Percentiles rank a stretch among this genome's conserved stretches.
These are phyloP conservation scores for Psophia crepitans DNA, from an alignment of 2,113 vertebrate species.

Conservation along the genomic window DNA sequence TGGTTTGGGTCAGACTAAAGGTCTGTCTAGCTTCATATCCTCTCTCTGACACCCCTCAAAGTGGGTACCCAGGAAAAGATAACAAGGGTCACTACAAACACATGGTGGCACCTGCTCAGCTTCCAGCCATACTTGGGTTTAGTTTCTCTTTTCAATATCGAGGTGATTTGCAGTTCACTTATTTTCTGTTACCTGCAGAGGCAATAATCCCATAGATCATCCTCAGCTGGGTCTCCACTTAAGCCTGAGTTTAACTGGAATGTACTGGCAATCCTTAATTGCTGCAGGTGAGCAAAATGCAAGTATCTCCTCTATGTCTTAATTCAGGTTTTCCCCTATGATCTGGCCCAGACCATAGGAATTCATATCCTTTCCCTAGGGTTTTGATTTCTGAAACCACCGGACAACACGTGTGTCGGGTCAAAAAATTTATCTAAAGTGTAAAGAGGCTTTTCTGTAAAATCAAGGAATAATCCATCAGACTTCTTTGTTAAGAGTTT, in stretches of 20 bases:
- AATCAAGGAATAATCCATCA: background rate
- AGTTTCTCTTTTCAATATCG: background rate
- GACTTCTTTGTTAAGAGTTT: background rate
- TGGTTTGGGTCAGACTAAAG: background rate
- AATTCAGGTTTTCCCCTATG: background rate
- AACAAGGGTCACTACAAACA: background rate
- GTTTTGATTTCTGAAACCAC: background rate
- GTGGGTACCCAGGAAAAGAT: background rate
- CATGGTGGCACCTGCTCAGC: background rate
- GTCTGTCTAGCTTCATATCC: background rate
- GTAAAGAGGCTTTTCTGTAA: background rate
- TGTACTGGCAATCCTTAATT: background rate
- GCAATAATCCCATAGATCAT: background rate
- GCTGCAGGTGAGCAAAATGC: background rate
- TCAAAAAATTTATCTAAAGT: background rate
- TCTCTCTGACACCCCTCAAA: background rate
- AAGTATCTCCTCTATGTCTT: background rate
- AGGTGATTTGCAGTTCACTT: background rate
- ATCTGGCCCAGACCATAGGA: background rate
- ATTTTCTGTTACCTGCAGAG: background rate
- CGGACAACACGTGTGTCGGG: fast-evolving
- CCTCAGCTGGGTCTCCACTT: background rate
- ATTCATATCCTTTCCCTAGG: background rate
- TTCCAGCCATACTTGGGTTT: background rate
- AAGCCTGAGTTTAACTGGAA: background rate